These are phyloP conservation scores for Drosophila leontia DNA, from an alignment of 1,140 invertebrate genomes.

Conservation along the genomic window DNA sequence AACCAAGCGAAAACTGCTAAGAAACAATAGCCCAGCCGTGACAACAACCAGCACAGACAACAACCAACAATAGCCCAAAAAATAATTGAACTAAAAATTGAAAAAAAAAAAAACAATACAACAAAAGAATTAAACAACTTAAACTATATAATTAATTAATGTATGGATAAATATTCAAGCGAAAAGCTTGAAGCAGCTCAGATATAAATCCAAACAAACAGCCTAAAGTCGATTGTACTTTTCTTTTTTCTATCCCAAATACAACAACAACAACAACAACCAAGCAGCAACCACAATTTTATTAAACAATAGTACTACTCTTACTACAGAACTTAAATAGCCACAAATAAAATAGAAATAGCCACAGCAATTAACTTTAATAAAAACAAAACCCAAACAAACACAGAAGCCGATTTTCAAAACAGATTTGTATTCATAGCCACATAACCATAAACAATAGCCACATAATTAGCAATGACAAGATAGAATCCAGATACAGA, in stretches of 20 bases:
- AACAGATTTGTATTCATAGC: slow-evolving; percentile 72
- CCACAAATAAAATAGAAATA: slow-evolving; percentile 77
- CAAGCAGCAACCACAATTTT: slow-evolving; percentile 52
- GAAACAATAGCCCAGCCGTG: slow-evolving; percentile 75
- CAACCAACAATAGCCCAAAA: slow-evolving; percentile 66
- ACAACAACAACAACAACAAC: slow-evolving; percentile 52
- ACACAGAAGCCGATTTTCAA: slow-evolving; percentile 48
- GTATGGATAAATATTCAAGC: slow-evolving; percentile 26
- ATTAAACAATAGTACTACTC: slow-evolving; percentile 81
- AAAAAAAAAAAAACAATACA: slow-evolving; percentile 23
- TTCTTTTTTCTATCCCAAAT: slow-evolving; percentile 79
- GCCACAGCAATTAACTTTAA: slow-evolving; percentile 77
- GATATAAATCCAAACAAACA: slow-evolving; percentile 49
- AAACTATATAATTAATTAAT: slow-evolving; percentile 28
- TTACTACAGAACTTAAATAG: slow-evolving; percentile 79
- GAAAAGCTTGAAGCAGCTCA: slow-evolving; percentile 23
- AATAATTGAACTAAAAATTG: slow-evolving; percentile 57
- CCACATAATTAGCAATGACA: slow-evolving; percentile 69
- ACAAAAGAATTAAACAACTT: slow-evolving; percentile 38
- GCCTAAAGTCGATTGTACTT: slow-evolving; percentile 84
- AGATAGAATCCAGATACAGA: slow-evolving; percentile 58
- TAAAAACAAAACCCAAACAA: slow-evolving; percentile 36
- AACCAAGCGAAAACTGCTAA: slow-evolving; percentile 62
- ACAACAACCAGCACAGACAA: slow-evolving; percentile 57
- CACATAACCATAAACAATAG: slow-evolving; percentile 76